These are phyloP conservation scores for Dioctria linearis DNA, from an alignment of 2,888 invertebrate species.

Conservation along the genomic window DNA sequence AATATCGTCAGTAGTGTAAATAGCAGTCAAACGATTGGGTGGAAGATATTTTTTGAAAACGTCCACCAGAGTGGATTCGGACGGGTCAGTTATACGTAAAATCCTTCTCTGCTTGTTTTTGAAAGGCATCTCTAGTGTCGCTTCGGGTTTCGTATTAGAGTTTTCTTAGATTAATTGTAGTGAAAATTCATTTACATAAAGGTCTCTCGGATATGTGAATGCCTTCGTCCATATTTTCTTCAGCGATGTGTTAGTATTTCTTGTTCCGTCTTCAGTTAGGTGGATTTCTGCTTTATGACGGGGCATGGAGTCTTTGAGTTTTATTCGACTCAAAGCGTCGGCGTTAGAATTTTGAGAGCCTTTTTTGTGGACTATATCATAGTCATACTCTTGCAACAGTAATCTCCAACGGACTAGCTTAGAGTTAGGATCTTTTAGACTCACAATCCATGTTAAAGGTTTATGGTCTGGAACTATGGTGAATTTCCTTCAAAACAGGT, in stretches of 20 bases:
- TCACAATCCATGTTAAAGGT: constrained; percentile 45
- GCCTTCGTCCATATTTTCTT: constrained; percentile 41
- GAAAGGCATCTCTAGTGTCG: constrained; percentile 55
- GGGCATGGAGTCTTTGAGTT: background rate
- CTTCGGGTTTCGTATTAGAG: constrained; percentile 1
- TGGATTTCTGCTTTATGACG: constrained; percentile 8
- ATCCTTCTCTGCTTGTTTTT: constrained; percentile 49
- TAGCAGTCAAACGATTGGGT: constrained; percentile 30
- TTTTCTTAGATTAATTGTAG: constrained; percentile 56
- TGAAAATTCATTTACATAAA: constrained; percentile 57
- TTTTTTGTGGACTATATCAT: constrained; percentile 59
- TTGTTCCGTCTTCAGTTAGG: background rate
- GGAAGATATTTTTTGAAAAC: constrained; percentile 37
- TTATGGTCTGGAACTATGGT: constrained; percentile 54
- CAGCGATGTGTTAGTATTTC: background rate
- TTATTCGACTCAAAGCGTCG: constrained; percentile 55
- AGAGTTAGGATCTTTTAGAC: constrained; percentile 33
- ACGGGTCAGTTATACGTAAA: background rate
- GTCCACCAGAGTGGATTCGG: background rate
- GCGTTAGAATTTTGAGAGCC: constrained; percentile 59
- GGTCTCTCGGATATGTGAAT: constrained; percentile 54
- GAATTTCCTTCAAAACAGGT: constrained; percentile 45
- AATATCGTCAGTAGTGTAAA: constrained; percentile 49
- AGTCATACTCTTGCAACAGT: constrained; percentile 59
- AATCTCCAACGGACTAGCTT: constrained; percentile 56